Base-by-base conservation (phyloP, 1,140 invertebrate genomes). In the Lucilia sericata region DNA sequence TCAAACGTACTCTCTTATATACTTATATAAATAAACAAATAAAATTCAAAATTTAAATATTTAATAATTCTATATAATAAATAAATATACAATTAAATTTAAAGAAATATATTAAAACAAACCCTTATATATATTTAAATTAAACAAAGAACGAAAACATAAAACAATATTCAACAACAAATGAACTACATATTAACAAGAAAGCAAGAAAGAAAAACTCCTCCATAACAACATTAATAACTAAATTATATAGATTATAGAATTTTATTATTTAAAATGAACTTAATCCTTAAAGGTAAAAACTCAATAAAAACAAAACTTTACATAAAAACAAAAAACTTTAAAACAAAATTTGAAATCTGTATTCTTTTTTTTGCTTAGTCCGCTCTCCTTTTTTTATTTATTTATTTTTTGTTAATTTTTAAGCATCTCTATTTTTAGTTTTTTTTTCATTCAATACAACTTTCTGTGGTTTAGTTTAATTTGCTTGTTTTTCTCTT, bases 241-340 rank as follows among this genome's bases (percentile, higher is more conserved):
- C 13, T 36, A 76, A 34, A 78, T 19, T 47, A 19, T 78, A 78
- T 47, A 47, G n/a, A 51, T 76, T 49, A 51, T 49, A 80, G 19
- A 80, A 51, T 34, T 76, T 36, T 80, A 80, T 80, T 80, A 80
- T 80, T 80, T 80, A 80, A 80, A 80, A 30, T 80, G 76, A 80
- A 80, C 42, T 80, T 80, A 21, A 80, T 80, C 42, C 76, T 80
- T 19, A 80, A 80, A 80, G 76, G 42, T 21, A 80, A 51, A 80
- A 80, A 80, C 76, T 80, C 76, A 80, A 80, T 51, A 80, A 80
- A 80, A 80, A 80, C 17, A 17, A 78, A 78, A 80, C 17, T 76
- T 42, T 76, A 80, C 76, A 80, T 19, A 55, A 49, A 12, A 80
- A 80, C 21, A 49, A 21, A 9, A 21, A 70, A 19, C 60, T 19